Evolutionary conservation across 2,113 vertebrate genomes (phyloP).

Genomic region (Mus spicilegus): DNA sequence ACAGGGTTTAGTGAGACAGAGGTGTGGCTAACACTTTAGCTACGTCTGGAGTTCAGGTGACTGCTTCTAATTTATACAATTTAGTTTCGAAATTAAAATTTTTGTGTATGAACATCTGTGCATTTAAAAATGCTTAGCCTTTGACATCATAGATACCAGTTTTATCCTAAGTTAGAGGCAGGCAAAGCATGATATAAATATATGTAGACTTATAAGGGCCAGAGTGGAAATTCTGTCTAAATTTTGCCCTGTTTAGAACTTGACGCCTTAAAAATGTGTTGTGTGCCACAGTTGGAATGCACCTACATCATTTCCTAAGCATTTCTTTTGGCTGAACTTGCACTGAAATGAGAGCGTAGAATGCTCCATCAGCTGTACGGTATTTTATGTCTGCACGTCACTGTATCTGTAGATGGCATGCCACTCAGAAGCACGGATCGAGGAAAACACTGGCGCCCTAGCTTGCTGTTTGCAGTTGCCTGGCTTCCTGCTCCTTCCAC

Average conservation of each 20-base stretch:
- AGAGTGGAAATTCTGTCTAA: conserved; percentile 10
- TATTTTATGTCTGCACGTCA: conserved; percentile 19
- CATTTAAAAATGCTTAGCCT: conserved; percentile 32
- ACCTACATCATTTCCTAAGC: conserved; percentile 22
- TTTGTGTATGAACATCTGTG: neutral
- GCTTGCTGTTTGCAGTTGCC: neutral
- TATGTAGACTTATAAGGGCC: neutral
- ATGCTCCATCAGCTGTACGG: neutral
- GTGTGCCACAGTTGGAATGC: neutral
- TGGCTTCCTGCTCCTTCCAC: neutral
- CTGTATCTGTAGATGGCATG: neutral
- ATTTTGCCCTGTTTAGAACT: conserved; percentile 12
- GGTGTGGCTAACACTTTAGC: neutral
- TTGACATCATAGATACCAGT: neutral
- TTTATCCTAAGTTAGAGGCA: conserved; percentile 12
- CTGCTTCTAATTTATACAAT: conserved; percentile 22
- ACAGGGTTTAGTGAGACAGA: neutral
- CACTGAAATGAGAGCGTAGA: neutral
- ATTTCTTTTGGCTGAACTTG: conserved; percentile 33
- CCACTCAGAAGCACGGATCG: neutral
- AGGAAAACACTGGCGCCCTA: neutral
- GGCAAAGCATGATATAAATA: conserved; percentile 3
- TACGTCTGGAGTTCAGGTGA: neutral
- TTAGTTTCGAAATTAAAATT: conserved; percentile 41
- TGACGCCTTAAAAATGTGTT: neutral